Conservation (phyloP, 2,113 vertebrate species). For the Oryzias woworae region DNA sequence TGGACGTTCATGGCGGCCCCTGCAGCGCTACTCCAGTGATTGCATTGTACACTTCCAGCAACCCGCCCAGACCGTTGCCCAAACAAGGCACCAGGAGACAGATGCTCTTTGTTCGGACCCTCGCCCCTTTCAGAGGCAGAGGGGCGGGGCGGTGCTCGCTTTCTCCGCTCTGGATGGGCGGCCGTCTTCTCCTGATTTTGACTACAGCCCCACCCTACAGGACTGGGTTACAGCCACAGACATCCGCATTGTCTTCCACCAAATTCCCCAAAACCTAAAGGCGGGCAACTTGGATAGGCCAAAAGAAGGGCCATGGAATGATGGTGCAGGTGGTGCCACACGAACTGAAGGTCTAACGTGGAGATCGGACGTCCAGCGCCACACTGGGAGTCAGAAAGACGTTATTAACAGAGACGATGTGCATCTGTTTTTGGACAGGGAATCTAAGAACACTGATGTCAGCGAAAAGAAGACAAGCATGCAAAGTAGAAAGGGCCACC, state of each 20-base stretch:
- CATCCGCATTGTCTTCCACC: slow-evolving; percentile 79
- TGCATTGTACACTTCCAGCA: slow-evolving; percentile 71
- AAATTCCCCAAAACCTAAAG: slow-evolving; percentile 46
- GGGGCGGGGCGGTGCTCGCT: slow-evolving; percentile 79
- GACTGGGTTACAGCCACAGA: slow-evolving; percentile 88
- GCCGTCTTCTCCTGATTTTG: slow-evolving; percentile 79
- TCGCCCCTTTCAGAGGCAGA: slow-evolving; percentile 77
- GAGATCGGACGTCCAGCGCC: slow-evolving; percentile 45
- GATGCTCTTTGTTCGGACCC: slow-evolving; percentile 82
- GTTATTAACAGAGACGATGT: slow-evolving; percentile 48
- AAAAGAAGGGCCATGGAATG: slow-evolving; percentile 23
- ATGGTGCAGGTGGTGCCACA: slow-evolving; percentile 3
- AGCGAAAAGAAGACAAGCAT: slow-evolving; percentile 53
- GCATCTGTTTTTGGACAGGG: slow-evolving; percentile 57
- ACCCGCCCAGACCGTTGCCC: slow-evolving; percentile 66
- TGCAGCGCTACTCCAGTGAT: slow-evolving; percentile 83
- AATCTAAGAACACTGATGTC: slow-evolving; percentile 46
- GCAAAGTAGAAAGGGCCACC: slow-evolving; percentile 55
- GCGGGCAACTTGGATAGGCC: slow-evolving; percentile 37
- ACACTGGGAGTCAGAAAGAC: slow-evolving; percentile 32
- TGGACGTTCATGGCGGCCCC: slow-evolving; percentile 80
- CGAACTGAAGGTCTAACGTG: slow-evolving; percentile 50
- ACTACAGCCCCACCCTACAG: slow-evolving; percentile 84
- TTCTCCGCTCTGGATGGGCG: slow-evolving; percentile 82
- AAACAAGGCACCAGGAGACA: slow-evolving; percentile 76